Evolutionary conservation across 2,797 vertebrate genomes (phyloP), one percentile per base, ranked within the genome.

Genomic region (Euthynnus affinis): DNA sequence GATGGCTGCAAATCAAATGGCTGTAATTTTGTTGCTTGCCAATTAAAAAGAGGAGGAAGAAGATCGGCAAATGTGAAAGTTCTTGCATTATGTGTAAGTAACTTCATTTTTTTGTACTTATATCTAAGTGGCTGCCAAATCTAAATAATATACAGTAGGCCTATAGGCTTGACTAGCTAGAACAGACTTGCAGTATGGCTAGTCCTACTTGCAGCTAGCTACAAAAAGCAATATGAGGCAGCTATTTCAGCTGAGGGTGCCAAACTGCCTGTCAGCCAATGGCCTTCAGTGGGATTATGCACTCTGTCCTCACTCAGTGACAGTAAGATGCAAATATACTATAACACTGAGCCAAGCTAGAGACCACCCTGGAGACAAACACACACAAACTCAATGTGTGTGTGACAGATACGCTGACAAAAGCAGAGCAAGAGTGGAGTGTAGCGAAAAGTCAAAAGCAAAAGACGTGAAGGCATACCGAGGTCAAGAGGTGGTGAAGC

Each of bases 331-430:
- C 62, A 81, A 87, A 88, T 82, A 61, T 61, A 78, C 6, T 57
- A 56, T 32, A 76, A 73, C 42, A 53, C 58, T 32, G 62, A 78
- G 70, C 63, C 71, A 63, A 71, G 53, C 61, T 51, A 15, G 64
- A 78, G 74, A 82, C 78, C 61, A 86, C 85, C 69, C 71, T 55
- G 76, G 87, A 87, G 82, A 87, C 60, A 78, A n/a, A n/a, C 22
- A 70, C 66, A 59, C 32, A 75, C 20, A 77, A 20, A 53, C 58
- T n/a, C 51, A 51, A 0, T 70, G 40, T 49, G 14, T 61, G 51
- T 9, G 53, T 1, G 20, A 22, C 32, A 63, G 20, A 53, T 27
- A 76, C 32, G 29, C 9, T 66, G 75, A 81, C 40, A 80, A 51
- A 12, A 40, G 12, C 37, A 40, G 10, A 40, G 67, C 37, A 40